Evolutionary conservation across 2,113 vertebrate species (phyloP), one percentile per base, ranked within the genome.

Genomic region (Phalacrocorax pelagicus): DNA sequence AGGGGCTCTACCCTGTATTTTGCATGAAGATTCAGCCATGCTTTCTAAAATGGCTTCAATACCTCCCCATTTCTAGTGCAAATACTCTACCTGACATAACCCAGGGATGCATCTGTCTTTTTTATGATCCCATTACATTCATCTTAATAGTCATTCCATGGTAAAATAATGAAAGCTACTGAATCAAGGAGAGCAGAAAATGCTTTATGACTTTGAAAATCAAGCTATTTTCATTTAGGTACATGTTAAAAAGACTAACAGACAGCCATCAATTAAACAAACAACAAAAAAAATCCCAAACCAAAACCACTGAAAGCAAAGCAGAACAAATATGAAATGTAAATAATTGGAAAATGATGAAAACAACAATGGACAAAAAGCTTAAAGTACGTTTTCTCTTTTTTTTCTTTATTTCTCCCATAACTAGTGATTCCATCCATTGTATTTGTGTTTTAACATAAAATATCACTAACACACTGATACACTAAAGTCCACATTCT

Each of bases 81-180:
- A 81, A 85, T 44, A 29, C 12, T 32, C 74, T 72, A 81, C 32
- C 38, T 90, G 58, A 86, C 44, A 65, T 78, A 89, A 92, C 29
- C 10, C 44, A 70, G 34, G 21, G 18, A 47, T 66, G 40, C 55
- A 78, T 86, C 47, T 66, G 47, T 86, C 72, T 86, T 71, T 86
- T 94, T 91, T 81, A 89, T 74, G 51, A 89, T 67, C 32, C 46
- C 17, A 63, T 92, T 81, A 63, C 26, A 51, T 70, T 89, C n/a
- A 71, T 65, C 19, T 91, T 92, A 66, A 81, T 77, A 92, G 40
- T 65, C 34, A 83, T 49, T 86, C 74, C 34, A 78, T 30, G 21
- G 69, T 74, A 77, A 96, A 94, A 88, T 81, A 92, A 94, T 51
- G 90, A 96, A 88, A 96, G 65, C 44, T 91, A 74, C 61, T 92